Evolutionary conservation across 2,888 invertebrate genomes (phyloP).

Genomic region (Cheilosia grossa): DNA sequence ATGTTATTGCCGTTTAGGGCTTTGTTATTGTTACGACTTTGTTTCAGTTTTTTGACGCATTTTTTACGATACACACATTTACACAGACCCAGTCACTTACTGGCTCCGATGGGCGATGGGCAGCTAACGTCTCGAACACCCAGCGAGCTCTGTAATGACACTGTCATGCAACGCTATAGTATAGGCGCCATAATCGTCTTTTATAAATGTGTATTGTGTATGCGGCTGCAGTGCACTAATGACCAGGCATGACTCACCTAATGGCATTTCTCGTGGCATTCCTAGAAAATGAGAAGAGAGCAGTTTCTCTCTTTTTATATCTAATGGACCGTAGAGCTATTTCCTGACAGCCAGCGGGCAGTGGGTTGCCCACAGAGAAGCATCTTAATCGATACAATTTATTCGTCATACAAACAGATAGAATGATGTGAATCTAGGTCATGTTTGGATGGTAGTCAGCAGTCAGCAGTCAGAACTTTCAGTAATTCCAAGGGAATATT

Average conservation of each 20-base stretch:
- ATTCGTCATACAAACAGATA: slow-evolving; percentile 22
- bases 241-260: slow-evolving; percentile 55
- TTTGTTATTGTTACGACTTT: slow-evolving; percentile 39
- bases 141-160: slow-evolving; percentile 28
- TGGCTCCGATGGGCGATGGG: background rate
- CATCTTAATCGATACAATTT: slow-evolving; percentile 44
- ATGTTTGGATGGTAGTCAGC: background rate
- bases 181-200: slow-evolving; percentile 3
- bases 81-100: background rate
- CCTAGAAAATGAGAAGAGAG: slow-evolving; percentile 18
- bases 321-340: slow-evolving; percentile 35
- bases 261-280: slow-evolving; percentile 52
- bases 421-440: slow-evolving; percentile 14
- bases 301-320: slow-evolving; percentile 23
- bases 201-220: slow-evolving; percentile 1
- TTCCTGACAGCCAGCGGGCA: slow-evolving; percentile 4
- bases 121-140: slow-evolving; percentile 49
- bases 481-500: too few relatives aligned
- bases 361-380: background rate
- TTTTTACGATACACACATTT: background rate
- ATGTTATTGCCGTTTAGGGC: slow-evolving; percentile 51
- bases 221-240: slow-evolving; percentile 13
- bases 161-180: slow-evolving; percentile 30
- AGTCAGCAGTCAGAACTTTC: too few relatives aligned
- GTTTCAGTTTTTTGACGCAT: slow-evolving; percentile 24